These are phyloP conservation scores for Euplexia lucipara DNA, from an alignment of 2,888 invertebrate genomes.

Conservation along the genomic window DNA sequence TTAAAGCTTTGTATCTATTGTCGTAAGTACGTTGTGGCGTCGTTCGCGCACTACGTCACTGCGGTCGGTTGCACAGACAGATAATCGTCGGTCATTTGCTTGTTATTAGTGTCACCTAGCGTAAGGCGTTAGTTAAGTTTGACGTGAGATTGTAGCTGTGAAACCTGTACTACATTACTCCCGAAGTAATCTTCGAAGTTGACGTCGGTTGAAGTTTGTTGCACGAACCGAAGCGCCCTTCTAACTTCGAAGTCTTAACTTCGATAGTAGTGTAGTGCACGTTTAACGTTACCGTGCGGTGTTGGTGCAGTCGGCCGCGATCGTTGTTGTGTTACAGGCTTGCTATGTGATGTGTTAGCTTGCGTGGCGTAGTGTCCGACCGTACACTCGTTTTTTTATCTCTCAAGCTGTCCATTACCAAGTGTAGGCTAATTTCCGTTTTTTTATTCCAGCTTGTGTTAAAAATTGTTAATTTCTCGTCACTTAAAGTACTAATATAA, in stretches of 20 bases:
- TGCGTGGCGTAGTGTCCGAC: constrained; percentile 59
- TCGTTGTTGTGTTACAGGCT: constrained; percentile 26
- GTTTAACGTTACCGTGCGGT: constrained; percentile 12
- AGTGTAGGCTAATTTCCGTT: constrained; percentile 80
- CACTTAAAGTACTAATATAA: constrained; percentile 86
- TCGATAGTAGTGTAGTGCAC: no score
- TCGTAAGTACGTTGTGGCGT: constrained; percentile 40
- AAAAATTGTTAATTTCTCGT: constrained; percentile 74
- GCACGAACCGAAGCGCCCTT: no score
- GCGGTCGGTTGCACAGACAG: constrained; percentile 34
- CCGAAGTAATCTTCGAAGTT: no score
- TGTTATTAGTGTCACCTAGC: constrained; percentile 52
- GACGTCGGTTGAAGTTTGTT: no score
- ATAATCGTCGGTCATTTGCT: constrained; percentile 36
- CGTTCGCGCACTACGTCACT: constrained; percentile 44
- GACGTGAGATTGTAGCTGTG: constrained; percentile 52
- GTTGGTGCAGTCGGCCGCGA: constrained; percentile 35
- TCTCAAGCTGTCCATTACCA: constrained; percentile 78
- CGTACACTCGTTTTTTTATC: constrained; percentile 46
- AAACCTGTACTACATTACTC: no score
- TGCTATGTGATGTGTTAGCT: constrained; percentile 54
- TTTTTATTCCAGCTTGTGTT: constrained; percentile 84
- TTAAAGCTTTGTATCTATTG: constrained; percentile 54
- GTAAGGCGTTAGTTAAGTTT: constrained; percentile 46
- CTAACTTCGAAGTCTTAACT: no score